Evolutionary conservation across 2,113 vertebrate genomes (phyloP).

Genomic region (Indicator indicator): DNA sequence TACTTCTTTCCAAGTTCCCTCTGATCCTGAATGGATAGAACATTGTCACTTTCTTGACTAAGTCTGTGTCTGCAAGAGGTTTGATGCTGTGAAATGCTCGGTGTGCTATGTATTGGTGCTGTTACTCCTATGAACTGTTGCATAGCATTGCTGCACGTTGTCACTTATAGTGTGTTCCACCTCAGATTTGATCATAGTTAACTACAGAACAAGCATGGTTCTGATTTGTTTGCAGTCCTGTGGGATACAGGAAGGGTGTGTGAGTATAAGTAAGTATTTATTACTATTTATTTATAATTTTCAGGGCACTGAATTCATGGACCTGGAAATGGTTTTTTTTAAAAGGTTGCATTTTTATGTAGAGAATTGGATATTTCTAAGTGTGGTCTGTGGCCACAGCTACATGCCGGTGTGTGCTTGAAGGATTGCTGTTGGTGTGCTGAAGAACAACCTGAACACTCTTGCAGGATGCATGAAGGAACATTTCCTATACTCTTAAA

Average conservation of each 20-base stretch:
- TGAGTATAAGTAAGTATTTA: slow-evolving; percentile 48
- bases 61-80: background rate
- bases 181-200: background rate
- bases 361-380: background rate
- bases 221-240: background rate
- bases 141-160: background rate
- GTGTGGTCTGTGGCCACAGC: background rate
- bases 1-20: background rate
- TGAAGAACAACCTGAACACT: background rate
- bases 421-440: background rate
- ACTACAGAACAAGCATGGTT: background rate
- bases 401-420: background rate
- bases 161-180: background rate
- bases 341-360: background rate
- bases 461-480: background rate
- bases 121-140: background rate
- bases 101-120: background rate
- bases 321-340: background rate
- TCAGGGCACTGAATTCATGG: background rate
- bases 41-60: background rate
- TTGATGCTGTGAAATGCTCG: slow-evolving; percentile 25
- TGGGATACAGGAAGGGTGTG: background rate
- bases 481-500: background rate
- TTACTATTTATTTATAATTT: slow-evolving; percentile 56
- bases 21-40: background rate